These are phyloP conservation scores for Aphrocallistes beatrix DNA, from an alignment of 37 sponge, comb jelly and placozoan species.

Conservation along the genomic window DNA sequence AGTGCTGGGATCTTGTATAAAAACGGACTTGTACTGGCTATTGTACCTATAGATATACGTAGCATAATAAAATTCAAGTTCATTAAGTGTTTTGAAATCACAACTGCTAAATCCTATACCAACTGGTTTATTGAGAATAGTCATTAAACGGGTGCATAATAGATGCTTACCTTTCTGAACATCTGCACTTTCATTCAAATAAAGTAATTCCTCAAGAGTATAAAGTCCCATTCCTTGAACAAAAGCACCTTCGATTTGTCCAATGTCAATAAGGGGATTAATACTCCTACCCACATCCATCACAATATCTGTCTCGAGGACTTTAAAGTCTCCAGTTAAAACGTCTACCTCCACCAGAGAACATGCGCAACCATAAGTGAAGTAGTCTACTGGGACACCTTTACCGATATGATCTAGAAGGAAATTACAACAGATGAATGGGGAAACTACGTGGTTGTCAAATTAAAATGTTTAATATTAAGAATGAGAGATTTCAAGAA, in stretches of 20 bases:
- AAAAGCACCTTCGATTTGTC: constrained; percentile 45
- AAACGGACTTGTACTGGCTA: constrained; percentile 57
- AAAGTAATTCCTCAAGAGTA: neutral
- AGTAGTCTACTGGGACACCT: constrained; percentile 42
- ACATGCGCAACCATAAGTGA: constrained; percentile 51
- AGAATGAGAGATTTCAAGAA: too few relatives aligned
- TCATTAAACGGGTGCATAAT: too few relatives aligned
- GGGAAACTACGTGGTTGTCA: too few relatives aligned
- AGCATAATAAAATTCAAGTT: too few relatives aligned
- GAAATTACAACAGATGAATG: too few relatives aligned
- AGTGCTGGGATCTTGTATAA: constrained; percentile 66
- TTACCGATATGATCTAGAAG: too few relatives aligned
- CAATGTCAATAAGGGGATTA: constrained; percentile 79
- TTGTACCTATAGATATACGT: too few relatives aligned
- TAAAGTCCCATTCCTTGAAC: neutral
- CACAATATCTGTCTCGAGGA: constrained; percentile 48
- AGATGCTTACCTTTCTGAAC: neutral
- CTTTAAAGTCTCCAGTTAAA: constrained; percentile 51
- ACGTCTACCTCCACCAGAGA: constrained; percentile 66
- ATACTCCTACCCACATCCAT: constrained; percentile 73
- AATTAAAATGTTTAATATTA: too few relatives aligned
- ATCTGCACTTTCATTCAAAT: neutral
- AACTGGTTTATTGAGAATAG: constrained; percentile 53
- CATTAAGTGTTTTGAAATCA: too few relatives aligned
- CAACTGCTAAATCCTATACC: too few relatives aligned